Evolutionary conservation across 2,797 vertebrate species (phyloP).

Genomic region (Cephalopachus bancanus): DNA sequence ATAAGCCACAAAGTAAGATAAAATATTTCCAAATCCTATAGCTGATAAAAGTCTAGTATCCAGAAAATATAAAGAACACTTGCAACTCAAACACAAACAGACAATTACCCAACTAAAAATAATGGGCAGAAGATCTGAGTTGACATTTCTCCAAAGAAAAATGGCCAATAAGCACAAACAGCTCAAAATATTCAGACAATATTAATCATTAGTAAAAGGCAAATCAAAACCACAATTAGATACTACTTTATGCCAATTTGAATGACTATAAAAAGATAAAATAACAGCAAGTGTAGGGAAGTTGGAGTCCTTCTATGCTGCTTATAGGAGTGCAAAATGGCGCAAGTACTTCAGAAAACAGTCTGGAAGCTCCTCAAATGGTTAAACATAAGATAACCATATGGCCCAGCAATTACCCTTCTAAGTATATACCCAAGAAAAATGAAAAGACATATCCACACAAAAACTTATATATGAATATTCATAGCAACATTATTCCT

Average conservation of each 20-base stretch:
- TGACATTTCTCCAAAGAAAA: background rate
- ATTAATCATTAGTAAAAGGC: background rate
- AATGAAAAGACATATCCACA: background rate
- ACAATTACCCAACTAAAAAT: background rate
- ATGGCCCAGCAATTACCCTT: background rate
- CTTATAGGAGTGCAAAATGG: background rate
- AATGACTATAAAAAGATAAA: background rate
- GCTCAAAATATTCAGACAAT: background rate
- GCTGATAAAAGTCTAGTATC: background rate
- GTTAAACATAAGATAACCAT: no score
- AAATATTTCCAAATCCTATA: no score
- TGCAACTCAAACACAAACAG: background rate
- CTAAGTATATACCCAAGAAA: background rate
- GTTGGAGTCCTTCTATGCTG: background rate
- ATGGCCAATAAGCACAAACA: background rate
- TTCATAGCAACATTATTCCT: background rate
- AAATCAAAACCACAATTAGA: no score
- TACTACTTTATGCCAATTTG: background rate
- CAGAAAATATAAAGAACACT: background rate
- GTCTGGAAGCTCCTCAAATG: no score
- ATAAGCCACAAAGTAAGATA: no score
- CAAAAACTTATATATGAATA: background rate
- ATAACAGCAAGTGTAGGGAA: background rate
- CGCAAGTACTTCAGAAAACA: no score
- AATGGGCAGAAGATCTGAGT: background rate